Evolutionary conservation across 2,888 invertebrate genomes (phyloP), one percentile per base, ranked within the genome.

Genomic region (Acrobasis repandana): DNA sequence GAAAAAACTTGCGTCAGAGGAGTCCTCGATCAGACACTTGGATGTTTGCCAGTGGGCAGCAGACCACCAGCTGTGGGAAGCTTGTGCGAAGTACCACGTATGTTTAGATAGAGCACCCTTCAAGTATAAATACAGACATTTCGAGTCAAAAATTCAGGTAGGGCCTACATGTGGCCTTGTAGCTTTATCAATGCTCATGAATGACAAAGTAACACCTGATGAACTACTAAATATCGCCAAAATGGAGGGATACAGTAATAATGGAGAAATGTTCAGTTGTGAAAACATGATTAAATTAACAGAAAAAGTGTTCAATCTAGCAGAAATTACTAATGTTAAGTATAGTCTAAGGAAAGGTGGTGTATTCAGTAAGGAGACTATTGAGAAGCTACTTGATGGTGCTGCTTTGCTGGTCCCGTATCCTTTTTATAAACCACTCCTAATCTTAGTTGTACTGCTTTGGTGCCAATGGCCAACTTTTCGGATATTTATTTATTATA

Each of bases 251-350:
- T 96, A 93, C 74, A 96, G 96, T 3, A 94, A 94, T 69, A 95
- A 97, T 72, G 98, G 98, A 9, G 98, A 98, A 93, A 96, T 98
- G 93, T 96, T 97, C 75, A 96, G 96, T 84, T 96, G 95, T 34
- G 93, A 93, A 65, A 93, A 95, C 76, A 95, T 97, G 94, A 92
- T 90, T 9, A 86, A 93, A 65, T 82, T 96, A 62, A 93, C 95
- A 1, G 87, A 92, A 56, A 91, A 93, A 74, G 92, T 94, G 65
- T 79, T 95, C 61, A 88, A 82, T 59, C 83, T 93, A 67, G 87
- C 90, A 54, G 85, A 90, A 68, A 84, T 82, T 33, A 43, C 14
- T 43, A 73, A 83, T 76, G 68, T 84, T 63, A 73, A 70, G 76
- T 93, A 74, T 76, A 88, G 58, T 71, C 83, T 82, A 80, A 92